Evolutionary conservation across 2,113 vertebrate species (phyloP).

Genomic region (Sinocyclocheilus anshuiensis): DNA sequence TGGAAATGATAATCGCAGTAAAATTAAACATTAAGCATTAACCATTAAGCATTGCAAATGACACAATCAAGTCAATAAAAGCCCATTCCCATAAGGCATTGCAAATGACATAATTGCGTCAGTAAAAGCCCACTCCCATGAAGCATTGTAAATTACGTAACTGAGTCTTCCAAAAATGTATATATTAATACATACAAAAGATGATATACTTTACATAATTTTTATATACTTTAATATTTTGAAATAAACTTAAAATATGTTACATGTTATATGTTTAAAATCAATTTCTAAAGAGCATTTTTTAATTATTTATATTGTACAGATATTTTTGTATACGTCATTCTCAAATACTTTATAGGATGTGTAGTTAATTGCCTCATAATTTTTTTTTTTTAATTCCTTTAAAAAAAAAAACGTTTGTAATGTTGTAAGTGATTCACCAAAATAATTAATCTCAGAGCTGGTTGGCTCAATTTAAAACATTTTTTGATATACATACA

Average conservation of each 20-base stretch:
- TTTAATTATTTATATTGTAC: no score
- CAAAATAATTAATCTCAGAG: no score
- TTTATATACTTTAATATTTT: background rate
- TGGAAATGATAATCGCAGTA: background rate
- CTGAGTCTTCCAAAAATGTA: background rate
- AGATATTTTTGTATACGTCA: no score
- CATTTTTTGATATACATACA: no score
- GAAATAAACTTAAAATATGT: background rate
- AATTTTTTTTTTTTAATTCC: no score
- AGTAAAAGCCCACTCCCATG: background rate
- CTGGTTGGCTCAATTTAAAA: no score
- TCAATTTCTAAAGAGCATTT: no score
- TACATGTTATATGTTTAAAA: background rate
- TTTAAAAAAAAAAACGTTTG: no score
- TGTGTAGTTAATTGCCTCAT: no score
- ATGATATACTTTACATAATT: no score
- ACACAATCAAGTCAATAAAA: background rate
- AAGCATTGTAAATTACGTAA: background rate
- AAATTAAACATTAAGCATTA: background rate
- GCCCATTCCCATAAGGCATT: background rate
- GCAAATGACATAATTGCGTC: background rate
- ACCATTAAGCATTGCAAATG: background rate
- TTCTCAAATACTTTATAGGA: no score
- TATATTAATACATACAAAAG: background rate
- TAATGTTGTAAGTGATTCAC: no score